Conservation (phyloP, 2,888 invertebrate species). For the Heliconius cydno region DNA sequence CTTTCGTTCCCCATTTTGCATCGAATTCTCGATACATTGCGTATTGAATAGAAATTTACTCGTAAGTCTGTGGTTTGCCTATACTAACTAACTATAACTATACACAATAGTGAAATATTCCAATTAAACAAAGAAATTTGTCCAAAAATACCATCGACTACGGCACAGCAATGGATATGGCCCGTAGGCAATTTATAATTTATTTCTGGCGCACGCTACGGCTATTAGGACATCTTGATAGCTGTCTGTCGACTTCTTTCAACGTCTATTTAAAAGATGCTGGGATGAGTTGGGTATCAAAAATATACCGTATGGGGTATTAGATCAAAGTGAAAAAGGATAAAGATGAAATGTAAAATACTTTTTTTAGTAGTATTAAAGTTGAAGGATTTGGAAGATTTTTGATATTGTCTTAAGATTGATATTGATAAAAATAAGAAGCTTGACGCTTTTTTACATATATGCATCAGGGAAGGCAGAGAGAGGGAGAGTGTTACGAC, state of each 20-base stretch:
- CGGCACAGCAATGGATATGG: conserved; percentile 42
- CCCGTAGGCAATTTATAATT: conserved; percentile 69
- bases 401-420: no score
- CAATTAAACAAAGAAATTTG: conserved; percentile 2
- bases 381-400: not conserved
- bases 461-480: no score
- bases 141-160: conserved; percentile 2
- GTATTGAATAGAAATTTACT: no score
- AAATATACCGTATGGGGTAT: not conserved
- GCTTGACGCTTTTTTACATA: not conserved
- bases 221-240: conserved; percentile 82
- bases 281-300: conserved; percentile 4
- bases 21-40: no score
- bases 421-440: no score
- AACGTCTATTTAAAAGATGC: conserved; percentile 77
- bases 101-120: not conserved
- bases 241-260: conserved; percentile 81
- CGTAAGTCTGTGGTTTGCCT: not conserved
- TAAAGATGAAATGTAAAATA: not conserved
- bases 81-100: not conserved
- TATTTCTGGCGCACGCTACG: conserved; percentile 77
- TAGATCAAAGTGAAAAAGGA: conserved; percentile 11
- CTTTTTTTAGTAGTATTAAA: not conserved
- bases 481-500: no score
- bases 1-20: no score